Evolutionary conservation across 2,113 vertebrate genomes (phyloP), one percentile per base, ranked within the genome.

Genomic region (Ploceus nigricollis): DNA sequence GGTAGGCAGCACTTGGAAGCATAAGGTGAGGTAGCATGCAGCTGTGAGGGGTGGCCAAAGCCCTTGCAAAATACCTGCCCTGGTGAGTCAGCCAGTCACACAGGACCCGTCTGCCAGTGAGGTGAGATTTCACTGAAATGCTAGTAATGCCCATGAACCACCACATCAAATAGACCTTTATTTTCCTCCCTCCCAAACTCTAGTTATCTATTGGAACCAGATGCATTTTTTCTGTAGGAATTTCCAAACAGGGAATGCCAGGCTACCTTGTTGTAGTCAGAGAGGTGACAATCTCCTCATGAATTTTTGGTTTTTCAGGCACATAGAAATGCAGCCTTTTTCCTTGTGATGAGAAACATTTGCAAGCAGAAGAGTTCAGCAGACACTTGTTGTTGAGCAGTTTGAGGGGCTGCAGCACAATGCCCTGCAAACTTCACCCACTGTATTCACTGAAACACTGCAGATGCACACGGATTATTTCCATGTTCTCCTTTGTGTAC

Each of bases 331-430:
- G 15, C 51, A 61, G 25, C 16, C 7, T 54, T 84, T 64, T 51
- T 15, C 16, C 65, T 60, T 31, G 50, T 13, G 21, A 12, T 33
- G 28, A 60, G 81, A 11, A 11, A 57, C 57, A 27, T 84, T 82
- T 83, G 13, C 50, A 40, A 68, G 83, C 39, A 82, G 68, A 60
- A 64, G 68, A 6, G 69, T 50, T 86, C 15, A 37, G 76, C 68
- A 45, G 92, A 83, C 90, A 92, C 96, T 96, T 96, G 93, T 93
- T 96, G 95, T 95, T 9, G 44, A 57, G 58, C 7, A 48, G 71
- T 90, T 24, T 13, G 54, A 76, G 44, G 76, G 76, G n/a, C 82
- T 77, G 76, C 31, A 17, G 37, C 53, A 18, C 3, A 3, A 45
- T 11, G 16, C n/a, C 56, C 69, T 12, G 37, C 50, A 40, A 61